Evolutionary conservation across 2,888 invertebrate species (phyloP).

Genomic region (Drosophila peninsularis): DNA sequence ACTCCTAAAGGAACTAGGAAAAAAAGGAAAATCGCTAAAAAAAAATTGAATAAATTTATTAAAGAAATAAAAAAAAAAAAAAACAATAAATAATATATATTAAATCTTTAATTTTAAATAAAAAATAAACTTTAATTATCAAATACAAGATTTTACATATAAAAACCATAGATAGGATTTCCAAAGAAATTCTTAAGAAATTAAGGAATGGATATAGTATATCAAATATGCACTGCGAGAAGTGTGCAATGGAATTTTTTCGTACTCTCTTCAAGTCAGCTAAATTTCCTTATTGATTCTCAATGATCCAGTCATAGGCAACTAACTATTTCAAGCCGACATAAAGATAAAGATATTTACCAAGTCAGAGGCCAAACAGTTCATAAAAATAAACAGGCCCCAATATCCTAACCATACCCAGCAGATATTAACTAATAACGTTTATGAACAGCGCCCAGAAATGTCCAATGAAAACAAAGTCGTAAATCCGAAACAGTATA

Average conservation of each 20-base stretch:
- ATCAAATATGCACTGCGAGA: neutral
- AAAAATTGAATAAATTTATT: too few relatives aligned
- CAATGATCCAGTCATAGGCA: neutral
- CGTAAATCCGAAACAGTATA: slow-evolving; percentile 37
- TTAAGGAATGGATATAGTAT: neutral
- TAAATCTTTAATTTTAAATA: too few relatives aligned
- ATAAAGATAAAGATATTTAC: slow-evolving; percentile 1
- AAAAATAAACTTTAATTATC: too few relatives aligned
- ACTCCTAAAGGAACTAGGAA: too few relatives aligned
- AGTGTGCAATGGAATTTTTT: neutral
- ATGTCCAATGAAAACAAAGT: slow-evolving; percentile 31
- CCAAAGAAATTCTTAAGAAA: neutral
- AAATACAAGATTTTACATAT: too few relatives aligned
- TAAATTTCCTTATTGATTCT: neutral
- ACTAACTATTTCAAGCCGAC: neutral
- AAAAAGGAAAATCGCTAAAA: too few relatives aligned
- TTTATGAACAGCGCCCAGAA: slow-evolving; percentile 12
- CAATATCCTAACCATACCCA: neutral
- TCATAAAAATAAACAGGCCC: slow-evolving; percentile 1
- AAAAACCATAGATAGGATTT: too few relatives aligned
- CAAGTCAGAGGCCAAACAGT: neutral
- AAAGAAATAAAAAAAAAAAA: too few relatives aligned
- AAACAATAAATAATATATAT: too few relatives aligned
- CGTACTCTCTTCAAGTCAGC: neutral
- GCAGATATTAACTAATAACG: slow-evolving; percentile 6